A percentile compares a stretch with the other conserved stretches of the same genome.
Evolutionary conservation across 2,888 invertebrate species (phyloP).

Genomic region (Drosophila phalerata): DNA sequence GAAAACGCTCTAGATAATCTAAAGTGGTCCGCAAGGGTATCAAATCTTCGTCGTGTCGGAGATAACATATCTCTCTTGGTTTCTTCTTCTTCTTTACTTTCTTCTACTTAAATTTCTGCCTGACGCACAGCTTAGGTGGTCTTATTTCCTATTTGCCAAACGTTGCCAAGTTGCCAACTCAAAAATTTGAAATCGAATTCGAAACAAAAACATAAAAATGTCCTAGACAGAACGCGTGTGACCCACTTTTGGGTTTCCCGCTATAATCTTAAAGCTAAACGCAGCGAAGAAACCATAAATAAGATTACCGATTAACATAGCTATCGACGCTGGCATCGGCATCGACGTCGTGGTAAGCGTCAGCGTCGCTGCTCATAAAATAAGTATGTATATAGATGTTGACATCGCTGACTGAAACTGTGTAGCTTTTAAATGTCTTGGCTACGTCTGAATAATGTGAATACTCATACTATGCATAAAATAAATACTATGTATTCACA

Average conservation of each 20-base stretch:
- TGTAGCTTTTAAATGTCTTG: constrained; percentile 13
- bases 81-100: background rate
- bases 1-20: background rate
- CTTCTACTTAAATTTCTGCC: background rate
- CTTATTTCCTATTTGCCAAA: background rate
- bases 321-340: constrained; percentile 15
- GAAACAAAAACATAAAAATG: constrained; percentile 13
- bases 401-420: constrained; percentile 34
- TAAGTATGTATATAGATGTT: constrained; percentile 3
- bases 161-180: constrained; percentile 14
- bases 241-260: constrained; percentile 53
- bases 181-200: background rate
- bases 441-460: constrained; percentile 14
- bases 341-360: constrained; percentile 20
- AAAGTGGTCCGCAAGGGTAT: background rate
- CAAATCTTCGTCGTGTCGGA: background rate
- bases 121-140: constrained; percentile 45
- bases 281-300: constrained; percentile 60
- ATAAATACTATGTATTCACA: constrained; percentile 8
- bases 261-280: constrained; percentile 29
- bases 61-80: background rate
- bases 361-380: constrained; percentile 36
- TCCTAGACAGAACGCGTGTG: constrained; percentile 64
- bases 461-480: constrained; percentile 8
- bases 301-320: constrained; percentile 63